Conservation (phyloP, 2,113 vertebrate species). For the Trematomus loennbergii region DNA sequence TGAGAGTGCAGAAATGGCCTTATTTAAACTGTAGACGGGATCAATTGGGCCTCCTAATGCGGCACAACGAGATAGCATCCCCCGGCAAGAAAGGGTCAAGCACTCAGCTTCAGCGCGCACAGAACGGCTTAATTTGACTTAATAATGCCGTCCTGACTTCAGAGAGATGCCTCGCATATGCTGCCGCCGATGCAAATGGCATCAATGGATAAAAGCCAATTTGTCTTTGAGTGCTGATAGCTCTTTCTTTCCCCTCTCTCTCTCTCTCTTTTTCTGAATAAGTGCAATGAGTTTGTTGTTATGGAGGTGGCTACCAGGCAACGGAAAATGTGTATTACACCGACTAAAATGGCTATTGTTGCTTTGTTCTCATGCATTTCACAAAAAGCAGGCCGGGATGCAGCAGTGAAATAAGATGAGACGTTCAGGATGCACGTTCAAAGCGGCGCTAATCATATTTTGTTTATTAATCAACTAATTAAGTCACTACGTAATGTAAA, state of each 20-base stretch:
- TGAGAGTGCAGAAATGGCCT: conserved; percentile 56
- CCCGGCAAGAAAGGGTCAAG: conserved; percentile 66
- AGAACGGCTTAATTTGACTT: conserved; percentile 70
- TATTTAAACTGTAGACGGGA: conserved; percentile 67
- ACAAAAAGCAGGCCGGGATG: not conserved
- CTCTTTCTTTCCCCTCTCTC: conserved; percentile 5
- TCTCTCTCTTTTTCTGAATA: conserved; percentile 2
- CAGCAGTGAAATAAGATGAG: not conserved
- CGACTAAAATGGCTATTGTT: not conserved
- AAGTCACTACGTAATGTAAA: not conserved
- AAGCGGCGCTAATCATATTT: not conserved
- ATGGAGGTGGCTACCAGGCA: conserved; percentile 51
- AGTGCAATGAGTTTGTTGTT: conserved; percentile 32
- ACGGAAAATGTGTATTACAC: conserved; percentile 11
- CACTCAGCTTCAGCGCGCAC: conserved; percentile 45
- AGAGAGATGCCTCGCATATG: conserved; percentile 39
- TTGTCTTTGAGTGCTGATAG: conserved; percentile 59
- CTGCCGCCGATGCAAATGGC: conserved; percentile 16
- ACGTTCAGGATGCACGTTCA: not conserved
- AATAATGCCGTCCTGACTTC: conserved; percentile 60
- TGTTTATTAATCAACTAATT: not conserved
- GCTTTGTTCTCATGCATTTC: not conserved
- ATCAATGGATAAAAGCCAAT: conserved; percentile 55
- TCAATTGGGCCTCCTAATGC: conserved; percentile 68
- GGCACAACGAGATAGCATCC: conserved; percentile 57